Evolutionary conservation across 1,140 invertebrate genomes (phyloP).

Genomic region (Drosophila rufa): DNA sequence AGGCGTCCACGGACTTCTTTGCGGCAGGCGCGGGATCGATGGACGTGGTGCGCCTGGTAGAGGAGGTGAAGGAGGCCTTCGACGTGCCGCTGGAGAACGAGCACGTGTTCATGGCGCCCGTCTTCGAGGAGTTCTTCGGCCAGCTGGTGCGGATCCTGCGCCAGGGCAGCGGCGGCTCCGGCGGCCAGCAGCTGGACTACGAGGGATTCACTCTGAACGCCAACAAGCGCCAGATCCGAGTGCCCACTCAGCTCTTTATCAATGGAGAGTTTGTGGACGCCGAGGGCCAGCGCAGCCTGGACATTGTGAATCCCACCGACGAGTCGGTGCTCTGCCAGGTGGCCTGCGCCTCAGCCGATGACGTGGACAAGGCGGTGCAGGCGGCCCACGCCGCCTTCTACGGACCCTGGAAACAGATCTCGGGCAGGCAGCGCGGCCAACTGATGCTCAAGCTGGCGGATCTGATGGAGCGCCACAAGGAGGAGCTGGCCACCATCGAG

Average conservation of each 20-base stretch:
- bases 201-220: conserved; percentile 91
- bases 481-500: conserved; percentile 97
- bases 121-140: conserved; percentile 92
- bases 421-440: conserved; percentile 92
- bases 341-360: conserved; percentile 90
- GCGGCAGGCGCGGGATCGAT: conserved; percentile 96
- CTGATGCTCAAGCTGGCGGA: conserved; percentile 94
- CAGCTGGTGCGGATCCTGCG: conserved; percentile 73
- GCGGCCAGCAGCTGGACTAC: conserved; percentile 86
- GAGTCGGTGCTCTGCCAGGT: conserved; percentile 93
- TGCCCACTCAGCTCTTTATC: conserved; percentile 96
- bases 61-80: conserved; percentile 95
- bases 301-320: conserved; percentile 93
- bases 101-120: conserved; percentile 96
- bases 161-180: conserved; percentile 47
- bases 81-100: conserved; percentile 92
- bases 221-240: conserved; percentile 94
- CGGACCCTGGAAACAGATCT: conserved; percentile 95
- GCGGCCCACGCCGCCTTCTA: conserved; percentile 95
- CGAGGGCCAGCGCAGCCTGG: conserved; percentile 88
- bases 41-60: conserved; percentile 97
- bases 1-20: conserved; percentile 96
- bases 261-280: conserved; percentile 95
- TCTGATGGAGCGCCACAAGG: conserved; percentile 96
- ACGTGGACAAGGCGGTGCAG: conserved; percentile 94